phyloP scores from a whole-genome alignment of 92 coral and sea anemone genomes.

The Phymanthus crucifer region DNA sequence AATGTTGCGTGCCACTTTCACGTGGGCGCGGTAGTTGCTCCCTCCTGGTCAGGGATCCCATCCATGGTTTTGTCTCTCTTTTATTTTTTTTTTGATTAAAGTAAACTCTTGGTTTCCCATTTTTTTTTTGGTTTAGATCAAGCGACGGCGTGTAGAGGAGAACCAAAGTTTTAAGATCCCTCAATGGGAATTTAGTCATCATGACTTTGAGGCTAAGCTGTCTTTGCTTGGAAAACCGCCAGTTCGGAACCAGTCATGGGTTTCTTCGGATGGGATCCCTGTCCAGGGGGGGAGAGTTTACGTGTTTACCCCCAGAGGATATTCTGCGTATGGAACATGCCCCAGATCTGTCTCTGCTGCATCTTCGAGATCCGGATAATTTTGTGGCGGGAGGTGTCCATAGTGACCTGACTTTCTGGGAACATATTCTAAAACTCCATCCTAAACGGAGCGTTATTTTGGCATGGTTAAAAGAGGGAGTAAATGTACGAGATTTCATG shows the following conservation, averaged over 20 bases:
- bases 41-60: no score
- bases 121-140: no score
- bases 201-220: background rate
- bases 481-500: constrained; percentile 8
- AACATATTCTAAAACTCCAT: background rate
- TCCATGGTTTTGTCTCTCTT: no score
- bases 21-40: no score
- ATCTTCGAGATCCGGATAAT: constrained; percentile 17
- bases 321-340: background rate
- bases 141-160: background rate
- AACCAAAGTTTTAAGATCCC: background rate
- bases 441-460: background rate
- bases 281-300: constrained; percentile 3
- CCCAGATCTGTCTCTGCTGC: background rate
- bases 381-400: constrained; percentile 30
- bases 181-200: background rate
- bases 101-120: no score
- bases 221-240: background rate
- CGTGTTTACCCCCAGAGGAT: background rate
- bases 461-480: background rate
- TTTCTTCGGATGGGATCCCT: constrained; percentile 19
- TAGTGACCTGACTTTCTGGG: background rate
- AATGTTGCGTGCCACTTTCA: no score
- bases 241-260: background rate
- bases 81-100: no score